Evolutionary conservation across 2,113 vertebrate species (phyloP).

Genomic region (Hymenochirus boettgeri): DNA sequence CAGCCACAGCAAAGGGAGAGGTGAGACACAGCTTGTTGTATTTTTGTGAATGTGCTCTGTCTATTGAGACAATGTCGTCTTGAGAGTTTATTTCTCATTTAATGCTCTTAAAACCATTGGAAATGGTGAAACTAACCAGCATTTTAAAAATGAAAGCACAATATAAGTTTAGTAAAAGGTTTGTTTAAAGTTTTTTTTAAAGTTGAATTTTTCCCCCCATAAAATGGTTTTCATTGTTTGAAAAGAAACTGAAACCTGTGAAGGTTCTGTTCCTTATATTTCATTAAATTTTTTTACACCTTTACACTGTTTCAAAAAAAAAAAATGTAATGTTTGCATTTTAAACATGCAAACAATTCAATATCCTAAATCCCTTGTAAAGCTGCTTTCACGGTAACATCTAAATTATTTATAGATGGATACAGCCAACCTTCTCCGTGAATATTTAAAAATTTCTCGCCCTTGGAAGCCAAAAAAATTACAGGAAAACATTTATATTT

Average conservation of each 20-base stretch:
- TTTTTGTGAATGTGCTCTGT: no score
- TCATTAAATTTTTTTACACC: slow-evolving; percentile 6
- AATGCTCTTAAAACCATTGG: no score
- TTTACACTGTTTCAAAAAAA: slow-evolving; percentile 16
- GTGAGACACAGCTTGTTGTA: no score
- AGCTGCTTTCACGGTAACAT: slow-evolving; percentile 25
- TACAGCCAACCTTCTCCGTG: slow-evolving; percentile 32
- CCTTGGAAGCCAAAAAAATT: slow-evolving; percentile 36
- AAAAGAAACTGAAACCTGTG: slow-evolving; percentile 8
- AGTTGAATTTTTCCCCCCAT: no score
- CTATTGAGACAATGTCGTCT: no score
- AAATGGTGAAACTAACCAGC: no score
- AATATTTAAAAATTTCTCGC: slow-evolving; percentile 41
- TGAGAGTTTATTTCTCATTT: no score
- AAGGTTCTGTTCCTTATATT: not conserved
- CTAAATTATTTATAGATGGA: slow-evolving; percentile 41
- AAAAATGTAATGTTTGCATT: slow-evolving; percentile 23
- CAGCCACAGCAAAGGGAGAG: no score
- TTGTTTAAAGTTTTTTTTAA: not conserved
- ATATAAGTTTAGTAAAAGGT: no score
- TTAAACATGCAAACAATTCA: slow-evolving; percentile 31
- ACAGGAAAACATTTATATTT: slow-evolving; percentile 42
- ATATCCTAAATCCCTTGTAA: slow-evolving; percentile 32
- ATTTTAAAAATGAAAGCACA: no score
- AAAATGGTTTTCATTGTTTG: not conserved